Evolutionary conservation across 1,140 invertebrate genomes (phyloP), one percentile per base, ranked within the genome.

Genomic region (Trichonephila clavipes): DNA sequence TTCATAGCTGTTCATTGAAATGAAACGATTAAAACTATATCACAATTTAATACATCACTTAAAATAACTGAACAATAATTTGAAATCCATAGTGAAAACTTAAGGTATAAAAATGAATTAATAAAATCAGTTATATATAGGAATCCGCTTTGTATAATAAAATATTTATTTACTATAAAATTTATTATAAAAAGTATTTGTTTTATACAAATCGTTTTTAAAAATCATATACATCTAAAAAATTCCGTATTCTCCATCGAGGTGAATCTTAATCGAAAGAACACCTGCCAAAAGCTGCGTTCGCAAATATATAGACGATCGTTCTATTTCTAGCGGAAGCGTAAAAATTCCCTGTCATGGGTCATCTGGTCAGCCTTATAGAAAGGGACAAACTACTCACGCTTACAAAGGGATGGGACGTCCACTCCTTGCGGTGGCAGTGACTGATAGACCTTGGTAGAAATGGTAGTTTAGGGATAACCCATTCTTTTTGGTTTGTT

Each of bases 231-330:
- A 51, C 10, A 51, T 51, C 7, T 51, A 10, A 51, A 0, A 51
- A 7, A 51, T 10, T 51, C 51, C 7, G 5, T 10, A 7, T 51
- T 21, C n/a, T 69, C 28, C 72, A 77, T 77, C 18, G 24, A 40
- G 3, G 85, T n/a, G 59, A 28, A 34, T 18, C 14, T 40, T 87
- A 61, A 87, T 61, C 85, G 85, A 87, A 61, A 87, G 34, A 62
- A 28, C 58, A 62, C 58, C 59, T 61, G 85, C 85, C 85, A 87
- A 87, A 87, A 87, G 40, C 18, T 86, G 83, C 83, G n/a, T 18
- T 44, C 18, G 59, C 51, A 58, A 58, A 86, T 86, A 86, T 19
- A 58, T 86, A n/a, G 24, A 87, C 85, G 18, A 1, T 24, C 24
- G n/a, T 3, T 64, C 58, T 40, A 34, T 19, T 83, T 51, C 44